Conservation (phyloP, 2,888 invertebrate genomes). For the Agrilus biguttatus region DNA sequence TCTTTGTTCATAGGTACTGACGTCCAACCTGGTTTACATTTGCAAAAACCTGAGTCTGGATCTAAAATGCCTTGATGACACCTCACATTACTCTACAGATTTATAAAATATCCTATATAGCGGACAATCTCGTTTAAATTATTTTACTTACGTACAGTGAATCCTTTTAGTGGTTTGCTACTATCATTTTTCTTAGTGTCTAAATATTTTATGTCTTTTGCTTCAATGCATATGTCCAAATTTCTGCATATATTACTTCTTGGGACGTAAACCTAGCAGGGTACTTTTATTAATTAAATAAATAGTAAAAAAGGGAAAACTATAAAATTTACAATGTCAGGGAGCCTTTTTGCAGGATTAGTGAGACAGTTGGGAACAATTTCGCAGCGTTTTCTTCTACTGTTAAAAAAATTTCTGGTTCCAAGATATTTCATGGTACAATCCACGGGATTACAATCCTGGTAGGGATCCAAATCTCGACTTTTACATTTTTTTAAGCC, state of each 20-base stretch:
- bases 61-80: slow-evolving; percentile 28
- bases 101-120: not conserved
- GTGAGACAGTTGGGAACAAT: slow-evolving; percentile 26
- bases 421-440: slow-evolving; percentile 42
- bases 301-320: not conserved
- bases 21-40: slow-evolving; percentile 29
- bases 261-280: slow-evolving; percentile 25
- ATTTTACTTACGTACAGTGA: not conserved
- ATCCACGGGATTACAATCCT: slow-evolving; percentile 35
- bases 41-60: slow-evolving; percentile 25
- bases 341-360: slow-evolving; percentile 19
- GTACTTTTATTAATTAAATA: not conserved
- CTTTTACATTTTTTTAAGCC: slow-evolving; percentile 18
- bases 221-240: slow-evolving; percentile 22
- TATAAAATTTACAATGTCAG: slow-evolving; percentile 21
- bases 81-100: slow-evolving; percentile 20
- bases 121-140: not conserved
- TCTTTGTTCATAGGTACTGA: slow-evolving; percentile 23
- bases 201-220: slow-evolving; percentile 18
- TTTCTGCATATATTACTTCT: slow-evolving; percentile 28
- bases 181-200: slow-evolving; percentile 8
- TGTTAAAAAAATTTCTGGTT: slow-evolving; percentile 34
- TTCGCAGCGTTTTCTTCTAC: slow-evolving; percentile 22
- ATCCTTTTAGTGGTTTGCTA: not conserved
- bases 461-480: slow-evolving; percentile 33